Base-by-base conservation (phyloP, 2,113 vertebrate genomes). In the Lepus americanus region DNA sequence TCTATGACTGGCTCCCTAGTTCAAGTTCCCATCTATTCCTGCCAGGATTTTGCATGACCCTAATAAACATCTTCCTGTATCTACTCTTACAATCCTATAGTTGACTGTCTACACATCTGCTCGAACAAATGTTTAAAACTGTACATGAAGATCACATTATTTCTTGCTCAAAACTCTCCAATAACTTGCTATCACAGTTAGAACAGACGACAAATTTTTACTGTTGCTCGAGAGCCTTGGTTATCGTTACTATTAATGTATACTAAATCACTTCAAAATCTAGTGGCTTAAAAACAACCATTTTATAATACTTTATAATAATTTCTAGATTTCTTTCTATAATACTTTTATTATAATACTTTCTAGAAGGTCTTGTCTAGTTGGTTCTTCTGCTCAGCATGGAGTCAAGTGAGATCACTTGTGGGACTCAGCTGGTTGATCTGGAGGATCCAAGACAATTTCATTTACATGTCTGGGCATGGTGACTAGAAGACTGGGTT, bases 251-350 rank as follows among this genome's bases (percentile, higher is more conserved):
- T 79, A 20, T 39, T 83, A 67, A 25, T 73, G 5, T 87, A 7
- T 19, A 87, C 33, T 72, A 66, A 59, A 89, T 90, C 36, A 90
- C 51, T 74, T 93, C 66, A 93, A 66, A 93, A 78, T 3, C 53
- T 51, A 78, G 25, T 85, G 61, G n/a, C 27, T 74, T 79, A 70
- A 90, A 94, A 73, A 87, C 20, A 72, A 39, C 31, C 8, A 31
- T 69, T 72, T 76, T 70, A 51, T 49, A 25, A 74, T 19, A 49
- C 55, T 91, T 88, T 59, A 92, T 39, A 33, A 87, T 91, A 44
- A 6, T 44, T 44, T 44, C 44, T 44, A 44, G 44, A 44, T 44
- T 44, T 44, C 44, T 44, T 44, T 44, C 44, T 44, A 44, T 44
- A 44, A 44, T 44, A 44, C 44, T 44, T 44, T 44, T 44, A 44